Evolutionary conservation across 2,797 vertebrate species (phyloP), one percentile per base, ranked within the genome.

Genomic region (Anas capensis): DNA sequence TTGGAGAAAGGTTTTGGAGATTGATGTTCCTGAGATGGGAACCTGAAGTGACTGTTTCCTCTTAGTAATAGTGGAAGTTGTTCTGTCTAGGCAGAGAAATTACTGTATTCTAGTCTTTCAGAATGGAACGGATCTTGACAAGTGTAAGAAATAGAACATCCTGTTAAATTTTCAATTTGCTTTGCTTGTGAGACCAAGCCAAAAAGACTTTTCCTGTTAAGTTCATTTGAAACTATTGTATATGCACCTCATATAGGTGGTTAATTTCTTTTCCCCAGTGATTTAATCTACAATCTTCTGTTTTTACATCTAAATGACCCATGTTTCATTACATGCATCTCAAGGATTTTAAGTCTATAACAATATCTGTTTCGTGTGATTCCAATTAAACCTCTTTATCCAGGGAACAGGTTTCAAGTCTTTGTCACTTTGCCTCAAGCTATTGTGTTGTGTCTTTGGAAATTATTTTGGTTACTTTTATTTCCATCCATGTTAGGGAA

Each of bases 61-160:
- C 60, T 81, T 68, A 72, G 88, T 65, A 92, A 85, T 6, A 65
- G 56, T 51, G 68, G 69, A 80, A 92, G 81, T 66, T 81, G 34
- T 79, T 91, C 89, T 73, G 9, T 62, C 70, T 82, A 54, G 51
- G 77, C 56, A 72, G 34, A 91, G 73, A 78, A 83, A 80, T 57
- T 78, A 66, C 71, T 4, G 1, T 77, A 80, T 86, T 92, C 83
- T 90, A 44, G 24, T 53, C 11, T 81, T 76, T 40, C 60, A 51
- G 48, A 73, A 31, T 60, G 42, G 51, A 91, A 93, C 90, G 38
- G 38, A 68, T 79, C 76, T 44, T n/a, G 71, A 89, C 48, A 88
- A 92, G 40, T 69, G n/a, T 84, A 90, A 93, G 73, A 84, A 96
- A 90, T 34, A 10, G 23, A 97, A 84, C 57, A 88, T 64, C 66